Evolutionary conservation across 2,797 vertebrate species (phyloP), one percentile per base, ranked within the genome.

Genomic region (Poecilia wingei): DNA sequence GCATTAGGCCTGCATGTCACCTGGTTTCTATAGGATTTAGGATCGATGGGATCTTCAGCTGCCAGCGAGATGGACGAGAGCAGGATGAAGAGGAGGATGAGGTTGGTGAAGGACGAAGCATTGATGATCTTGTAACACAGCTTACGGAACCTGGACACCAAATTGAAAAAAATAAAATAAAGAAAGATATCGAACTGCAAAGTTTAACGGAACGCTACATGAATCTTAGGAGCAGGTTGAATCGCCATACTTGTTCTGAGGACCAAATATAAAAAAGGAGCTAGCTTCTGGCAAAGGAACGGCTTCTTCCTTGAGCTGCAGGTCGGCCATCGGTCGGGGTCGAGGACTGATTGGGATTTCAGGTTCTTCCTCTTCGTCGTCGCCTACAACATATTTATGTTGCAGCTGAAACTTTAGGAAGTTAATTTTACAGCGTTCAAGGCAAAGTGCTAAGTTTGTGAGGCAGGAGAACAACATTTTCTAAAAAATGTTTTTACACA

Each of bases 21-120:
- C 97, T 98, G 76, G 81, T 99, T 99, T 86, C 98, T 96, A 90
- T 97, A 96, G 51, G 98, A 99, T 41, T 95, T 96, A 0, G 98
- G 97, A 69, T 97, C 96, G 12, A 99, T 98, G 83, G 98, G 98
- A 88, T 99, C 98, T 91, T 99, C 98, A 0, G 98, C 98, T 3
- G 98, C 98, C 92, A 99, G 93, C 0, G 98, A 98, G 72, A 99
- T 98, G 47, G 98, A 99, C 88, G 98, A 99, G 79, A 99, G 97
- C 86, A 99, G 95, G 92, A 99, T 99, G 96, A 99, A 99, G 82
- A 99, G 95, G 68, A 99, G 96, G 95, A 99, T 99, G 86, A 99
- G 96, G 94, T 99, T 99, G 92, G 98, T 99, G 94, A 99, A 99
- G 90, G 97, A 97, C 1, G 98, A 98, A 87, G 97, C 97, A 0